Conservation (phyloP, 2,797 vertebrate species). For the Sibirionetta formosa region DNA sequence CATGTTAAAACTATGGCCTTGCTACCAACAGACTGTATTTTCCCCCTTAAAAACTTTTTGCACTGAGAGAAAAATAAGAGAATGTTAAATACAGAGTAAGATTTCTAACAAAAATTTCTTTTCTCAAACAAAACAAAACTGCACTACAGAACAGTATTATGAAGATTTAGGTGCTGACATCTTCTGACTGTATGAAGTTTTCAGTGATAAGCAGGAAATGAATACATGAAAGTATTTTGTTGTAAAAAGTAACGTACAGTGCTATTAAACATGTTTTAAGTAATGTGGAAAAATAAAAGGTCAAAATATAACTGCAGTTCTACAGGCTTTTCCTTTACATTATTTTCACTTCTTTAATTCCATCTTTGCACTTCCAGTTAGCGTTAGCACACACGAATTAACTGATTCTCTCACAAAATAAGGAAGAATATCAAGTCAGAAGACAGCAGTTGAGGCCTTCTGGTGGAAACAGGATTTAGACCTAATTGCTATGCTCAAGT, state of each 20-base stretch:
- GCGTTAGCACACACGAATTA: neutral
- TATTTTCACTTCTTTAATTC: neutral
- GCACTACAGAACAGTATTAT: slow-evolving; percentile 31
- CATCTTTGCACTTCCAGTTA: neutral
- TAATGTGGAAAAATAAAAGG: slow-evolving; percentile 71
- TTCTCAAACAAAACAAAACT: slow-evolving; percentile 35
- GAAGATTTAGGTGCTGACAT: slow-evolving; percentile 60
- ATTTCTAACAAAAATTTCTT: neutral
- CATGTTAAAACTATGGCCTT: neutral
- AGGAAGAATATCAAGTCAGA: neutral
- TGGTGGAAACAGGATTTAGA: neutral
- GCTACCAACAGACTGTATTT: neutral
- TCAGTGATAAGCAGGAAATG: slow-evolving; percentile 17
- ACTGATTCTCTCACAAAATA: neutral
- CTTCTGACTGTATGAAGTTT: slow-evolving; percentile 42
- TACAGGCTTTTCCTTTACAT: slow-evolving; percentile 38
- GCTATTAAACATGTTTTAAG: slow-evolving; percentile 74
- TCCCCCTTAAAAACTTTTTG: slow-evolving; percentile 52
- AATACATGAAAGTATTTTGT: slow-evolving; percentile 64
- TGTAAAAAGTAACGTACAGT: slow-evolving; percentile 70
- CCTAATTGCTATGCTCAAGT: neutral
- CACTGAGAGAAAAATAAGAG: slow-evolving; percentile 61
- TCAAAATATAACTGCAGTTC: slow-evolving; percentile 35
- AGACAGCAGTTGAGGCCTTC: neutral
- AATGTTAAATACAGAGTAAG: slow-evolving; percentile 37